These are phyloP conservation scores for Pogonocichla stellata DNA, from an alignment of 2,113 vertebrate genomes.

Conservation along the genomic window DNA sequence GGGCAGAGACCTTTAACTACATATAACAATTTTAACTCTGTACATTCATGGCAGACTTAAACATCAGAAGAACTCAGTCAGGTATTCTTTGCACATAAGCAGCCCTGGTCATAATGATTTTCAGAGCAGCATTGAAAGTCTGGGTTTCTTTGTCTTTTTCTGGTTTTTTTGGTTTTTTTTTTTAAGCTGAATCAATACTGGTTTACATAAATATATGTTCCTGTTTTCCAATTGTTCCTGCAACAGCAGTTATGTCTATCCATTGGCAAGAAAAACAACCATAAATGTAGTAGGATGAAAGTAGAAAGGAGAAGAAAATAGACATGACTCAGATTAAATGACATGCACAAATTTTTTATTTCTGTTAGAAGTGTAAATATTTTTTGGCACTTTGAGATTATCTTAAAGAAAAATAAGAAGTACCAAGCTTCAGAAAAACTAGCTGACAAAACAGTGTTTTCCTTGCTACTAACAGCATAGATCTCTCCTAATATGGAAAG, in stretches of 20 bases:
- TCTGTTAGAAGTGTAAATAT: neutral
- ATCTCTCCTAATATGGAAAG: neutral
- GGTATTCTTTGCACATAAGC: neutral
- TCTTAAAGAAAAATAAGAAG: conserved; percentile 19
- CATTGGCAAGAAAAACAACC: conserved; percentile 22
- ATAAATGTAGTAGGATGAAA: conserved; percentile 22
- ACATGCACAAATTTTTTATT: neutral
- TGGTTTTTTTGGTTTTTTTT: neutral
- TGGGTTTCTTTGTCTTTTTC: conserved; percentile 30
- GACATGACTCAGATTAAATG: conserved; percentile 23
- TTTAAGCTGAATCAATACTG: conserved; percentile 65
- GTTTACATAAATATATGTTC: conserved; percentile 77
- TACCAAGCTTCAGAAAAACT: neutral
- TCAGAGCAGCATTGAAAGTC: conserved; percentile 46
- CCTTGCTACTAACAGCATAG: neutral
- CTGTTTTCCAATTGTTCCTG: conserved; percentile 65
- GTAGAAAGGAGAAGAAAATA: conserved; percentile 33
- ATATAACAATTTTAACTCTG: neutral
- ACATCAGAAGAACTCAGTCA: neutral
- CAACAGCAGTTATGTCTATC: conserved; percentile 38
- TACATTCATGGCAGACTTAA: neutral
- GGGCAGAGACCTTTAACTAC: neutral
- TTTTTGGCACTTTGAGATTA: neutral
- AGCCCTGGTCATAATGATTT: conserved; percentile 62
- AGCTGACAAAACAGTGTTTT: neutral